Evolutionary conservation across 2,113 vertebrate species (phyloP), one percentile per base, ranked within the genome.

Genomic region (Notechis scutatus): DNA sequence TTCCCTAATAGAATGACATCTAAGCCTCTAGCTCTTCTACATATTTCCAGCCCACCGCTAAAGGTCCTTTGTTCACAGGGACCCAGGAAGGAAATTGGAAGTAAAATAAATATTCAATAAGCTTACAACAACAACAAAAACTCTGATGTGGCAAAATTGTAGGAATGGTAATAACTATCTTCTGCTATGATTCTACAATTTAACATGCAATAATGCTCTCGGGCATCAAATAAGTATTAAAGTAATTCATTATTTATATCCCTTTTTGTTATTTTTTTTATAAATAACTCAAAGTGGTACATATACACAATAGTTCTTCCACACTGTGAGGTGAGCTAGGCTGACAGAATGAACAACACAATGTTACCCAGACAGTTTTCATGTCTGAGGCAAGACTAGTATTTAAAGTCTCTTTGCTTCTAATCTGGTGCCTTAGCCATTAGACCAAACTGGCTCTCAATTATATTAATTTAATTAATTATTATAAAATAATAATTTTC

Each of bases 1-100:
- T 88, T 85, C 29, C 29, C 45, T 88, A 94, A 85, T 90, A 92
- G 92, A 91, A 94, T 90, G 91, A 89, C 59, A 3, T 94, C 92
- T 85, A 90, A 92, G 69, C 61, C 1, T 96, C 23, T 0, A 89
- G 26, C 55, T 92, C 26, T 86, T 91, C 2, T 29, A 95, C 92
- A 14, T 74, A 81, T 90, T 0, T 55, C 3, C 5, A 14, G 39
- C 15, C 12, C 52, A 34, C 61, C 20, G 89, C 47, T 57, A 3
- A 52, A 81, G 1, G 0, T 57, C n/a, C 0, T 4, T 93, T 94
- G 18, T 86, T 94, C 26, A 24, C 11, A 5, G 1, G 20, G 23
- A 9, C 47, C 34, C 91, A 91, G 15, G 69, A 88, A 12, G 91
- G 11, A n/a, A 90, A 96, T 90, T 2, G 18, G 18, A 93, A 93